phyloP scores from a whole-genome alignment of 2,888 invertebrate genomes.

The Idaea aversata region DNA sequence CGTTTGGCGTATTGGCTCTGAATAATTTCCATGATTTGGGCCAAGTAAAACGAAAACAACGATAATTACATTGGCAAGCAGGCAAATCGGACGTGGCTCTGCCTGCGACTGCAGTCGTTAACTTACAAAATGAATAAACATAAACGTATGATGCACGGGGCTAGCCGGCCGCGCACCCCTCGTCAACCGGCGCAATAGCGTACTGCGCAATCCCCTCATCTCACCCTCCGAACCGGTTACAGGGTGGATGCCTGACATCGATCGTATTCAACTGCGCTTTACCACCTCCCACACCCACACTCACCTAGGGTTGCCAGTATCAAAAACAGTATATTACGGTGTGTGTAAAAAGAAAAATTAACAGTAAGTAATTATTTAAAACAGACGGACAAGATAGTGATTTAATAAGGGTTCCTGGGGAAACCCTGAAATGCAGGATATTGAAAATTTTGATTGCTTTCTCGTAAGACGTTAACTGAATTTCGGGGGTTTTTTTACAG shows the following conservation, averaged over 20 bases:
- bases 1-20: slow-evolving; percentile 26
- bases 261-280: slow-evolving; percentile 51
- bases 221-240: slow-evolving; percentile 39
- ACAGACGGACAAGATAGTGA: too few species aligned
- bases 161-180: slow-evolving; percentile 29
- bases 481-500: too few species aligned
- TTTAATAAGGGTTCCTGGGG: too few species aligned
- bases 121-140: slow-evolving; percentile 35
- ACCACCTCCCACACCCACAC: slow-evolving; percentile 14
- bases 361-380: too few species aligned
- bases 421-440: too few species aligned
- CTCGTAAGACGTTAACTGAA: too few species aligned
- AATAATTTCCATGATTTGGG: slow-evolving; percentile 25
- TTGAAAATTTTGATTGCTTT: too few species aligned
- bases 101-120: slow-evolving; percentile 25
- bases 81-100: slow-evolving; percentile 11
- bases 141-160: slow-evolving; percentile 26
- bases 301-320: too few species aligned
- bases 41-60: slow-evolving; percentile 9
- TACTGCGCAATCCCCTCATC: slow-evolving; percentile 51
- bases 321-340: too few species aligned
- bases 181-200: slow-evolving; percentile 52
- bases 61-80: slow-evolving; percentile 8
- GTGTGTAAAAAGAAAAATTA: too few species aligned
- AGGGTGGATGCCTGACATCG: slow-evolving; percentile 53